Base-by-base conservation (phyloP, 2,113 vertebrate species). In the Clarias magur region DNA sequence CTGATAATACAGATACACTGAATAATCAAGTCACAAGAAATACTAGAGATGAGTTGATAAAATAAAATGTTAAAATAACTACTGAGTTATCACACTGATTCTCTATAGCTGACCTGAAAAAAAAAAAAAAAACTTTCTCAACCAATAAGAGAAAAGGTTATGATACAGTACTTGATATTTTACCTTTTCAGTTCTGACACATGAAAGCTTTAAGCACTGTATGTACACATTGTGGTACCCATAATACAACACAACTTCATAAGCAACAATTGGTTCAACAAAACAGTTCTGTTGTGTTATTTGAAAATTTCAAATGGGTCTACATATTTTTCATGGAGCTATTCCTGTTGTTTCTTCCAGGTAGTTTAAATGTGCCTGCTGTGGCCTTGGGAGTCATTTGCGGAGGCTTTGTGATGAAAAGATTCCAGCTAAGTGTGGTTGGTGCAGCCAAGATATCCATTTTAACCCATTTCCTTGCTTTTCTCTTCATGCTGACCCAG, bases 341-440 rank as follows among this genome's bases (percentile, higher is more conserved):
- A 54, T 65, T 80, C 62, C 38, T 75, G 15, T 9, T 65, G 79
- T 16, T 59, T 42, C 79, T 89, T 88, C 54, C 88, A 99, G 98
- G 98, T 67, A 93, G 95, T 9, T 94, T 98, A 91, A 99, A 98
- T 91, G 94, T 99, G 68, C 97, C 98, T 79, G 97, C 97, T 0
- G 97, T 99, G 34, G 98, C 97, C 2, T 87, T 99, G 90, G 98
- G 98, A 78, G 95, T 99, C 91, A 97, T 99, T 91, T 95, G 95
- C 0, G 98, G 98, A 12, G 97, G 98, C 1, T 93, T 97, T 60
- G 54, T 97, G 16, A 94, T 99, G 94, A 99, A 99, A 89, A 97
- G 94, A 59, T 97, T 97, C 87, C 94, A 95, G 88, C 91, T 99
- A 6, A 91, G 89, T 27, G 54, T 97, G 57, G 78, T 95, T 2